Conservation (phyloP, 2,797 vertebrate genomes). For the Borostomias antarcticus region DNA sequence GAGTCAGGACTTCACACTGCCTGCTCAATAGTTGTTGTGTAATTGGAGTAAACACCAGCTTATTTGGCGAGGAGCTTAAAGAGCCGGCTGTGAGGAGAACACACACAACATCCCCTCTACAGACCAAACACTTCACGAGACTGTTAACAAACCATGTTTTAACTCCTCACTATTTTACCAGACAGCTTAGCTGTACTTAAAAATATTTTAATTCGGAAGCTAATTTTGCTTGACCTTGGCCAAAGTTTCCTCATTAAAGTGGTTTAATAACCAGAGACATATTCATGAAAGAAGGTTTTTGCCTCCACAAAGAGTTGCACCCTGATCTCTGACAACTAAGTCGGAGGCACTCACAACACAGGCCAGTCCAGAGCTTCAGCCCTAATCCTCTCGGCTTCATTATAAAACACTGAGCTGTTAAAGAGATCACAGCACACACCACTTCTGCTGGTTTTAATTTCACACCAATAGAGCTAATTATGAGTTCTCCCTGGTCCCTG, state of each 20-base stretch:
- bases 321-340: constrained; percentile 78
- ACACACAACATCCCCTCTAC: constrained; percentile 59
- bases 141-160: constrained; percentile 60
- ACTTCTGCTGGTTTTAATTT: constrained; percentile 79
- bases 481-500: constrained; percentile 64
- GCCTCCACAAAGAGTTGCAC: constrained; percentile 75
- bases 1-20: constrained; percentile 37
- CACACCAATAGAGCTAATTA: constrained; percentile 83
- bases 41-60: constrained; percentile 74
- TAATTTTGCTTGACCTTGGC: constrained; percentile 79
- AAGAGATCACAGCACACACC: constrained; percentile 77
- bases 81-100: constrained; percentile 44
- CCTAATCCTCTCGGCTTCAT: constrained; percentile 81
- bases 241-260: constrained; percentile 79
- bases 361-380: constrained; percentile 72
- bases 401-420: constrained; percentile 76
- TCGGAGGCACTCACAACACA: constrained; percentile 76
- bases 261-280: constrained; percentile 78
- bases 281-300: constrained; percentile 76
- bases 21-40: constrained; percentile 51
- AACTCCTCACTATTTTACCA: constrained; percentile 57
- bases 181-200: constrained; percentile 74
- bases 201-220: constrained; percentile 72
- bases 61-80: constrained; percentile 57
- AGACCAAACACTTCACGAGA: constrained; percentile 56